phyloP scores from a whole-genome alignment of 2,797 vertebrate genomes.

The Xerus rutilus region DNA sequence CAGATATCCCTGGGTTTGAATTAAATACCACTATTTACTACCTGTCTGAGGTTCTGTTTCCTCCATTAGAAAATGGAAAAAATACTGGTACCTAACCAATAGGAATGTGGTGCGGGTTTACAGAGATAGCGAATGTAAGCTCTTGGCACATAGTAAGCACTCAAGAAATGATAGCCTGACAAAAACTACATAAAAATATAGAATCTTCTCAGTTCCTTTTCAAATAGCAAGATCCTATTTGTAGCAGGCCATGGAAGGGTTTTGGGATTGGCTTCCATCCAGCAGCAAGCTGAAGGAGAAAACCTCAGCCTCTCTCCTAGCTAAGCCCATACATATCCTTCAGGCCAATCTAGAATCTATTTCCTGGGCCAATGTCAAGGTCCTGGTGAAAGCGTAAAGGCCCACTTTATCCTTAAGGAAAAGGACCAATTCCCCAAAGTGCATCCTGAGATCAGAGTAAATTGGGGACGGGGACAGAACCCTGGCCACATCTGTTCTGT shows the following conservation, averaged over 20 bases:
- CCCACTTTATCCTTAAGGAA: not conserved
- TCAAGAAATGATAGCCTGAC: not conserved
- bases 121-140: not conserved
- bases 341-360: not conserved
- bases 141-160: not conserved
- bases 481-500: not conserved
- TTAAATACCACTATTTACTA: not conserved
- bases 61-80: not conserved
- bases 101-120: not conserved
- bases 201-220: not conserved
- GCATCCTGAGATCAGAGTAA: not conserved
- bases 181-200: not conserved
- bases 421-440: not conserved
- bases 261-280: not conserved
- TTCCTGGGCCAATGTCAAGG: not conserved
- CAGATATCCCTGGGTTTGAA: not conserved
- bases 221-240: not conserved
- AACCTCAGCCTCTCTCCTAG: not conserved
- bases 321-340: not conserved
- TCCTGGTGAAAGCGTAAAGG: not conserved
- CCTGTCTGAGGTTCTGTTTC: not conserved
- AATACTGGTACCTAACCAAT: not conserved
- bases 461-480: not conserved
- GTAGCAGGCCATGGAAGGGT: too few relatives aligned
- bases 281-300: not conserved